Base-by-base conservation (phyloP, 2,888 invertebrate genomes). In the Achlya flavicornis region DNA sequence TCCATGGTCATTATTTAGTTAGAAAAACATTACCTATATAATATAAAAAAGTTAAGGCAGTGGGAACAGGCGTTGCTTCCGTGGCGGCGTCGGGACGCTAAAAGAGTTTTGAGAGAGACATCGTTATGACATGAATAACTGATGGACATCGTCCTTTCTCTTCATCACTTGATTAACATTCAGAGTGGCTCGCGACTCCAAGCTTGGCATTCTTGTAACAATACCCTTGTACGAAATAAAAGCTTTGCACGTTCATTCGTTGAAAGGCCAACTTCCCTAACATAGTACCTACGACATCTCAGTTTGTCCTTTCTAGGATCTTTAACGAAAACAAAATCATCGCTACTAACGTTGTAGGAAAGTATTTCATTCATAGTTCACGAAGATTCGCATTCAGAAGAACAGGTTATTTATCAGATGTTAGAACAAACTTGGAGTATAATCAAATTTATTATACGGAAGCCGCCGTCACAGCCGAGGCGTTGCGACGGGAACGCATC, bases 181-280 rank as follows among this genome's bases (percentile, higher is more conserved):
- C 92, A 88, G 83, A 81, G 80, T 81, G 76, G 84, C 85, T 82
- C 79, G 77, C 83, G 80, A 85, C 87, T 84, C 78, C 80, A 80
- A 87, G 86, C 88, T 88, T 84, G 76, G 84, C 86, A 86, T 88
- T 89, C 87, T 85, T 84, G 88, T 87, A 88, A 91, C 91, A 92
- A 91, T 91, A 87, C 88, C 84, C 75, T 80, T 74, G 81, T 81
- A 86, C 87, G 85, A 91, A 92, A 92, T 92, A 91, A 92, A 92
- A 92, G 87, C 91, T 85, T 84, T 83, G 86, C 92, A 89, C 91
- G 92, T 91, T 85, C 88, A 82, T 78, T 83, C 77, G 77, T 81
- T 89, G 87, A 92, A 91, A 90, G 86, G 86, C 83, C 80, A 82
- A 84, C 85, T 88, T 88, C 83, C 85, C 84, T 80, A 84, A 87